A percentile compares a stretch with the other conserved stretches of the same genome.
phyloP scores from a whole-genome alignment of 2,888 invertebrate species.

The Odiellus spinosus region DNA sequence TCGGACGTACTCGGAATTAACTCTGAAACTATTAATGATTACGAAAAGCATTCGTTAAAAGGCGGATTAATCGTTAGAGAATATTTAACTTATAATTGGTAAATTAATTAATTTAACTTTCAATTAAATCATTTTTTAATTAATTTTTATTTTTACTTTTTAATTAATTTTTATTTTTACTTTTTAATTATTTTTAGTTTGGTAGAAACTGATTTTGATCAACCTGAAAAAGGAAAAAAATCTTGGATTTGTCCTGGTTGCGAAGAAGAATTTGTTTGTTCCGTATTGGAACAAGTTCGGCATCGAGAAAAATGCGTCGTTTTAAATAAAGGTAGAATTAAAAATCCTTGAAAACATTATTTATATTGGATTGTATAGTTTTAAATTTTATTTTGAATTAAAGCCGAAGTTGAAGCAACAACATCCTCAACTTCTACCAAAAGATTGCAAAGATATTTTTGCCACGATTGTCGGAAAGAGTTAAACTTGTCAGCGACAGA shows the following conservation, averaged over 20 bases:
- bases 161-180: conserved; percentile 8
- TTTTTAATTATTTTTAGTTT: background rate
- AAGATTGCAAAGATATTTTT: conserved; percentile 31
- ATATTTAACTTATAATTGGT: conserved; percentile 54
- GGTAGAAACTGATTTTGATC: conserved; percentile 22
- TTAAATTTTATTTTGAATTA: no score
- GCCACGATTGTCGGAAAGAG: conserved; percentile 50
- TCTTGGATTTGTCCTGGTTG: conserved; percentile 62
- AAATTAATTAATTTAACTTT: conserved; percentile 26
- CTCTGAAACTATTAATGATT: conserved; percentile 34
- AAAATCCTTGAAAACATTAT: no score
- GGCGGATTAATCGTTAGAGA: conserved; percentile 69
- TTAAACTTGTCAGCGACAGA: conserved; percentile 61
- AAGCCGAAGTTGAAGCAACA: background rate
- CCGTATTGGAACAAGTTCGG: conserved; percentile 52
- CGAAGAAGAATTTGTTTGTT: conserved; percentile 41
- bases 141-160: no score
- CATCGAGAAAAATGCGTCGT: conserved; percentile 44
- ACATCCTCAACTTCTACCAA: background rate
- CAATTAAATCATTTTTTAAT: conserved; percentile 8
- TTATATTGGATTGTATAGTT: no score
- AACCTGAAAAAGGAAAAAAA: conserved; percentile 41
- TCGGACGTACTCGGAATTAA: background rate
- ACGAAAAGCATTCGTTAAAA: conserved; percentile 42
- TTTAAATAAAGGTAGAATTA: no score